phyloP scores from a whole-genome alignment of 2,113 vertebrate genomes.

The Gymnobelideus leadbeateri region DNA sequence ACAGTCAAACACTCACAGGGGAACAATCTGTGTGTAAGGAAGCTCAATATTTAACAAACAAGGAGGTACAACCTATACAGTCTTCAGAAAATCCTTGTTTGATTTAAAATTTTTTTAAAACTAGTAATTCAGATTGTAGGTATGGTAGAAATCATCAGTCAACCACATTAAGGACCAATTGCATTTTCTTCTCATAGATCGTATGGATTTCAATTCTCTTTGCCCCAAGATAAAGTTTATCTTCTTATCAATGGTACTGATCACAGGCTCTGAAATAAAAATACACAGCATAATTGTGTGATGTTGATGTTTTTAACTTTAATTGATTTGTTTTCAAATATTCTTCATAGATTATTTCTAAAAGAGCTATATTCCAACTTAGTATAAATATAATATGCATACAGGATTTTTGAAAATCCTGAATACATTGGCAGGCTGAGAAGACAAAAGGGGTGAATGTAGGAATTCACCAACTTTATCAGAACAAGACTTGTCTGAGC shows the following conservation, averaged over 20 bases:
- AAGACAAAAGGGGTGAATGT: neutral
- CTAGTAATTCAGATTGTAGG: neutral
- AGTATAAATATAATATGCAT: neutral
- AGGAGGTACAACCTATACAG: rapidly evolving
- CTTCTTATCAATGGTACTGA: constrained; percentile 18
- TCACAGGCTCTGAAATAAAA: constrained; percentile 31
- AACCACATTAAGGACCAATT: neutral
- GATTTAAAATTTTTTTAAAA: neutral
- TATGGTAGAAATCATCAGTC: neutral
- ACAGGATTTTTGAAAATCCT: neutral
- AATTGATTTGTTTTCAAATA: neutral
- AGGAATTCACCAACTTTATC: constrained; percentile 2
- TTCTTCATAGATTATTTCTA: neutral
- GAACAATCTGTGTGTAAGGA: neutral
- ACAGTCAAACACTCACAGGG: neutral
- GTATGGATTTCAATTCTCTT: constrained; percentile 21
- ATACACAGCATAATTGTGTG: neutral
- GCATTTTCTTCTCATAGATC: neutral
- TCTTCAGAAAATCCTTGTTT: neutral
- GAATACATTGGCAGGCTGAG: neutral
- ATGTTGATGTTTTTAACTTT: constrained; percentile 4
- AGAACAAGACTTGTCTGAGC: neutral
- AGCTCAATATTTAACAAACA: neutral
- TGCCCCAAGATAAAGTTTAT: neutral
- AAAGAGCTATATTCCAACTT: neutral